Evolutionary conservation across 2,888 invertebrate genomes (phyloP), one percentile per base, ranked within the genome.

Genomic region (Aphodius sticticus): DNA sequence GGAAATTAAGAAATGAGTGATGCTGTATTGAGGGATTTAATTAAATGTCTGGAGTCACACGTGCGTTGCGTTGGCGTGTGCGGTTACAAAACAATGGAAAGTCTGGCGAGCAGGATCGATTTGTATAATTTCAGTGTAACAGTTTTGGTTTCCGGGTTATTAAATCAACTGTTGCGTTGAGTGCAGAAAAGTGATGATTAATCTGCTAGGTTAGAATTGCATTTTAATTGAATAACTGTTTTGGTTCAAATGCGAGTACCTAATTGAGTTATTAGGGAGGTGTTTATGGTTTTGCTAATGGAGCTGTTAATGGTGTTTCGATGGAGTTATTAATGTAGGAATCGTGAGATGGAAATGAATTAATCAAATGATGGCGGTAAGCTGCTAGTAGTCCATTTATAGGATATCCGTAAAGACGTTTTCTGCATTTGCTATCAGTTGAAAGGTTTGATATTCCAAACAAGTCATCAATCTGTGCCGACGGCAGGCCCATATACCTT

Each of bases 11-110:
- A 53, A 53, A 53, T 53, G 53, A 53, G 3, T 53, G 53, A 53
- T 53, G 53, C 53, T 53, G 53, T 53, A 53, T 53, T 53, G 53
- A 53, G 53, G 53, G 53, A 53, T 53, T 53, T 53, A 53, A 53
- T 53, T 53, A 53, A 53, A 53, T 53, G 53, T 53, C 53, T 53
- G 53, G 53, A 53, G 9, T 53, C 53, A 53, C 53, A 53, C 53
- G 53, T 53, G 53, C 53, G 53, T 53, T 5, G 53, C 53, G 53
- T 53, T 53, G 53, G 53, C 53, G 53, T 53, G 53, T 53, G 53
- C 53, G 53, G 53, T 53, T 53, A 53, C 53, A 53, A 53, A 53
- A 53, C 53, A 53, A 53, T 53, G 53, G 53, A 53, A 53, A 53
- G 53, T 53, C 53, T 53, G 7, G 53, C 53, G 53, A 53, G 9